Base-by-base conservation (phyloP, 2,888 invertebrate species). In the Clunio marinus region DNA sequence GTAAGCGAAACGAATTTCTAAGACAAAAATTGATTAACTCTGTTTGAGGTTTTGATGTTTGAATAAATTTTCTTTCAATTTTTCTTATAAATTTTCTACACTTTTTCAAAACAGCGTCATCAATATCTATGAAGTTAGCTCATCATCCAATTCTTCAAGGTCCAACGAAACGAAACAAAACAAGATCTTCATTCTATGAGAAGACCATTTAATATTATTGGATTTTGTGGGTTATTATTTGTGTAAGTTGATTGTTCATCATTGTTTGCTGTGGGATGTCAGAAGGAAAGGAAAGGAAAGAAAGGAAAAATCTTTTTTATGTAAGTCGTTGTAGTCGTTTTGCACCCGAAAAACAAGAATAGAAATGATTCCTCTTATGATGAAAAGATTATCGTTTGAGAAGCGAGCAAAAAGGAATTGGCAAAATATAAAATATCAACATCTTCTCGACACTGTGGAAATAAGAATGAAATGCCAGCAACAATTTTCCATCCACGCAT, bases 201-300 rank as follows among this genome's bases (percentile, higher is more conserved):
- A 51, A 66, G 55, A 66, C 66, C 66, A 55, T 66, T 66, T 66
- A 66, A 66, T 66, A 66, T 55, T 66, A 66, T 66, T 66, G 66
- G 66, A 66, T 66, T 66, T 66, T 66, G 51, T 51, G 66, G 66
- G 66, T 66, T 66, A 66, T 66, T 66, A 66, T 66, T 66, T 66
- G 66, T 66, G 66, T 51, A 66, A 66, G 46, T 55, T 66, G 66
- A 66, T 66, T 66, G 45, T 66, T 55, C 66, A 66, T 66, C 55
- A 66, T 66, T 51, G 51, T 66, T 66, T 66, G 63, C 17, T n/a
- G 62, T 20, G 46, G 25, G 63, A 13, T n/a, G 22, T n/a, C n/a
- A n/a, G n/a, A n/a, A n/a, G n/a, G n/a, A n/a, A 4, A 7, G 51
- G 22, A 22, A n/a, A 20, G 51, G 4, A n/a, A 46, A 10, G 24